phyloP scores from a whole-genome alignment of 2,113 vertebrate genomes.

The Albula glossodonta region DNA sequence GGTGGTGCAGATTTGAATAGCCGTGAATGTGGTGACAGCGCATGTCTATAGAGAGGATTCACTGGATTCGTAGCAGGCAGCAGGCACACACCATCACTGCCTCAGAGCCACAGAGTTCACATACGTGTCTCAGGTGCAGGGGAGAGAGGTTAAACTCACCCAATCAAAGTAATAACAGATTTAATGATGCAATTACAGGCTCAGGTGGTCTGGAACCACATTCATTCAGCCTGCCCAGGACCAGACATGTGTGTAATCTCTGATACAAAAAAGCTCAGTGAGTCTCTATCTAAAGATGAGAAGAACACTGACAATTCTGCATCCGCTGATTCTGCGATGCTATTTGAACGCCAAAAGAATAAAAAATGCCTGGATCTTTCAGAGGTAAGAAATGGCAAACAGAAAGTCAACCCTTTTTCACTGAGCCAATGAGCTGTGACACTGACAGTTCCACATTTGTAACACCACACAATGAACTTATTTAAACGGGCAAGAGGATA shows the following conservation, averaged over 20 bases:
- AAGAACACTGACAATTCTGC: not conserved
- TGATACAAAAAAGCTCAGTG: not conserved
- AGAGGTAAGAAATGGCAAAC: not conserved
- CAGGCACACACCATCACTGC: not conserved
- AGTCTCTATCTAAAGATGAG: not conserved
- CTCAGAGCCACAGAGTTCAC: not conserved
- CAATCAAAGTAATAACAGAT: not conserved
- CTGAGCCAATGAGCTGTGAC: no score
- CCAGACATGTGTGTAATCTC: not conserved
- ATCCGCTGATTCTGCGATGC: not conserved
- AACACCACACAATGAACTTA: not conserved
- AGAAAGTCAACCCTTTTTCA: not conserved
- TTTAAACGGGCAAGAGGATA: not conserved
- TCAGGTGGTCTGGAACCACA: not conserved
- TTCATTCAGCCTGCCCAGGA: not conserved
- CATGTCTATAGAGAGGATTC: not conserved
- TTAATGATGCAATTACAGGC: constrained; percentile 2
- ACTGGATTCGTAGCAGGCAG: not conserved
- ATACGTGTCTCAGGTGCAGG: not conserved
- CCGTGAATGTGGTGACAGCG: not conserved
- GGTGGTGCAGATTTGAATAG: not conserved
- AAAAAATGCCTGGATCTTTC: not conserved
- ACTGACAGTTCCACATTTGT: not conserved
- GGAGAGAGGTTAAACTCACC: not conserved
- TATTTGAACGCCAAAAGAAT: not conserved